Evolutionary conservation across 2,113 vertebrate species (phyloP).

Genomic region (Taxidea taxus): DNA sequence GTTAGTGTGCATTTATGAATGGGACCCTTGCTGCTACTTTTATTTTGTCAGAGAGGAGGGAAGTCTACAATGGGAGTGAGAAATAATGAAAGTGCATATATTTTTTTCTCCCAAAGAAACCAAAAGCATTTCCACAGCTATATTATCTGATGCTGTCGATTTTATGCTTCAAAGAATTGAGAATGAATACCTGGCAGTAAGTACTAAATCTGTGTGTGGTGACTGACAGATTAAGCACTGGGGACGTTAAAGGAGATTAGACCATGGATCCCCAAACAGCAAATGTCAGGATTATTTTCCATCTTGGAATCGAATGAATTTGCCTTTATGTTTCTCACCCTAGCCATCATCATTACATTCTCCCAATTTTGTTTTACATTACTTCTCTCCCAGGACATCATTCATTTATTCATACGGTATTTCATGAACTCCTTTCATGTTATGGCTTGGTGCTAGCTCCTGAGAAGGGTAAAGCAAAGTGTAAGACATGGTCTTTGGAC

Average conservation of each 20-base stretch:
- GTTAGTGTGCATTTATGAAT: constrained; percentile 36
- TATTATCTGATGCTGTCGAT: constrained; percentile 62
- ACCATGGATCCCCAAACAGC: constrained; percentile 57
- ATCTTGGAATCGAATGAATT: constrained; percentile 64
- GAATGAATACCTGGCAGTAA: constrained; percentile 76
- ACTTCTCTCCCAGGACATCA: constrained; percentile 33
- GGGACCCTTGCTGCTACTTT: constrained; percentile 16
- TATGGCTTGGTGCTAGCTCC: neutral
- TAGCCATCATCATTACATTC: constrained; percentile 19
- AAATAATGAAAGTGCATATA: constrained; percentile 50
- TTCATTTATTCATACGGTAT: constrained; percentile 27
- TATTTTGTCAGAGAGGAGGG: neutral
- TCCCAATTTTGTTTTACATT: constrained; percentile 8
- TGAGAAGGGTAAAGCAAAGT: neutral
- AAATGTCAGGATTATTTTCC: constrained; percentile 75
- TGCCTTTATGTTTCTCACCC: constrained; percentile 63
- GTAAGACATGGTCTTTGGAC: neutral
- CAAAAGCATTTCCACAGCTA: constrained; percentile 48
- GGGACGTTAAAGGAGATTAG: constrained; percentile 78
- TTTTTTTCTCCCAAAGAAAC: constrained; percentile 55
- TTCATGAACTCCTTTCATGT: constrained; percentile 5
- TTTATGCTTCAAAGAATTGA: constrained; percentile 78
- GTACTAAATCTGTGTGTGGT: constrained; percentile 75
- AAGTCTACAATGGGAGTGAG: neutral
- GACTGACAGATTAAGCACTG: constrained; percentile 80